Evolutionary conservation across 2,113 vertebrate genomes (phyloP).

Genomic region (Nesospiza acunhae): DNA sequence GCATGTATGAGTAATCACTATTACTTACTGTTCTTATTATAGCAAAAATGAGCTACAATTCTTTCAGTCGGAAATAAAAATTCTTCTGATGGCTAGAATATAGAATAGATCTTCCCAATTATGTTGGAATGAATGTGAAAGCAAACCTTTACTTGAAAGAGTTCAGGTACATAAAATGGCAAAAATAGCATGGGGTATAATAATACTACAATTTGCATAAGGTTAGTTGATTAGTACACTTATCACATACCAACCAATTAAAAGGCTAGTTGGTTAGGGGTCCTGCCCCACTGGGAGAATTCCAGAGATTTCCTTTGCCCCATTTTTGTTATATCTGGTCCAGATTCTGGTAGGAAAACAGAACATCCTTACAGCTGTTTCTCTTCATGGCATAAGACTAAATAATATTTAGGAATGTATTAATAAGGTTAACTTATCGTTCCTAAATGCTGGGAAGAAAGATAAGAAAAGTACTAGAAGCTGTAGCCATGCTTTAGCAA

Average conservation of each 20-base stretch:
- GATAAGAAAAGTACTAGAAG: neutral
- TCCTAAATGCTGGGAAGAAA: neutral
- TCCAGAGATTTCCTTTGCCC: neutral
- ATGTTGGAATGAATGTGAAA: neutral
- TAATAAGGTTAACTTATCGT: too few relatives aligned
- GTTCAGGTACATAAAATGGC: neutral
- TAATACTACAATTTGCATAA: neutral
- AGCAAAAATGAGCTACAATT: constrained; percentile 57
- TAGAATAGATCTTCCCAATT: neutral
- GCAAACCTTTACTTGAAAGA: neutral
- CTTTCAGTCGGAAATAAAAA: constrained; percentile 58
- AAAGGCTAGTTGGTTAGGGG: neutral
- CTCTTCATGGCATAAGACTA: neutral
- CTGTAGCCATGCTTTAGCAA: neutral
- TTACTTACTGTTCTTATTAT: constrained; percentile 68
- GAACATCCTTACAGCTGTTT: neutral
- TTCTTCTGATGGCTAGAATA: neutral
- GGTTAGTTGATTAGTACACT: neutral
- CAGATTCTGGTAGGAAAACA: neutral
- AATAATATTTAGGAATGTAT: neutral
- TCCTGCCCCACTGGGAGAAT: neutral
- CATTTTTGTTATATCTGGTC: neutral
- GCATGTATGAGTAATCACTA: constrained; percentile 70
- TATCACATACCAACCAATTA: neutral
- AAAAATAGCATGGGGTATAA: neutral